Conservation (phyloP, 2,113 vertebrate genomes). For the Dascyllus trimaculatus region DNA sequence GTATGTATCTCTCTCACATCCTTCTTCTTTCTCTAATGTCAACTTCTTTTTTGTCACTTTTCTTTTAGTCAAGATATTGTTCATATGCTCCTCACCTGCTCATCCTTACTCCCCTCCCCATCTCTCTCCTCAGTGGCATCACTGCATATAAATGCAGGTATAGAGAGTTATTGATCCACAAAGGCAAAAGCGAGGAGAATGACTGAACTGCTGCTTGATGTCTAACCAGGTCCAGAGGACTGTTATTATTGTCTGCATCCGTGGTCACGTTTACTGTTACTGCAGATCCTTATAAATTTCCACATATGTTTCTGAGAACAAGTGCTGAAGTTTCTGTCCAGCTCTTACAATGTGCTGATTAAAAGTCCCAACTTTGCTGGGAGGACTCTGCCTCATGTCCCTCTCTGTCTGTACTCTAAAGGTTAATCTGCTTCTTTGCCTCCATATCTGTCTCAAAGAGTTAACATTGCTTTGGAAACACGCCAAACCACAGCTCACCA, state of each 20-base stretch:
- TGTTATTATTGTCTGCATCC: not conserved
- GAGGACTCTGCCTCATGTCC: conserved; percentile 6
- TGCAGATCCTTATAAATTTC: not conserved
- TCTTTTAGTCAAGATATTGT: conserved; percentile 31
- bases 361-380: conserved; percentile 13
- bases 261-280: not conserved
- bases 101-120: conserved; percentile 19
- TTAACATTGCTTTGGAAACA: conserved; percentile 63
- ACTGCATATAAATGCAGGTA: conserved; percentile 56
- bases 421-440: conserved; percentile 40
- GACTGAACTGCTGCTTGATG: conserved; percentile 8
- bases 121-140: conserved; percentile 9
- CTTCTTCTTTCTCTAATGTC: not conserved
- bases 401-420: conserved; percentile 32
- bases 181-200: conserved; percentile 35
- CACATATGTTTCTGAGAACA: not conserved
- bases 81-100: conserved; percentile 24
- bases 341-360: not conserved
- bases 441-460: conserved; percentile 47
- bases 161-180: conserved; percentile 59
- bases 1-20: conserved; percentile 3
- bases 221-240: not conserved
- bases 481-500: conserved; percentile 62
- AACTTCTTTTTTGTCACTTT: conserved; percentile 1
- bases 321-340: not conserved